phyloP scores from a whole-genome alignment of 2,888 invertebrate genomes.

The Hedychridium roseum region DNA sequence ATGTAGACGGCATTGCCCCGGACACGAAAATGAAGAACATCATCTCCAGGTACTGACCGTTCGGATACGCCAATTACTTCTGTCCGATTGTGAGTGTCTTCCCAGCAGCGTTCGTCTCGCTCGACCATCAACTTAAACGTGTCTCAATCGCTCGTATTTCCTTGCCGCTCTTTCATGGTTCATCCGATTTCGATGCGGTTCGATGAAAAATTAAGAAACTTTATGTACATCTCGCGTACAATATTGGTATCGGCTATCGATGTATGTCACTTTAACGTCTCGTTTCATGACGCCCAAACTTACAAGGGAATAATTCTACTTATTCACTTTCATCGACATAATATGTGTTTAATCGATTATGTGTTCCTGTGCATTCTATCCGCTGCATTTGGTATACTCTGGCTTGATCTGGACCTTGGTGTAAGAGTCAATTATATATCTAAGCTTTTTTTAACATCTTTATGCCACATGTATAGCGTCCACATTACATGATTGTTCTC shows the following conservation, averaged over 20 bases:
- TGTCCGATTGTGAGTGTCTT: conserved; percentile 51
- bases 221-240: no score
- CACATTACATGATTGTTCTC: background rate
- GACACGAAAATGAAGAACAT: conserved; percentile 83
- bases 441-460: conserved; percentile 59
- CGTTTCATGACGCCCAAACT: background rate
- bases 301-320: background rate
- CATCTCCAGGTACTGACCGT: conserved; percentile 72
- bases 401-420: conserved; percentile 64
- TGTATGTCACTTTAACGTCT: no score
- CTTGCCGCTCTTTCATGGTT: conserved; percentile 8
- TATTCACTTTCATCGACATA: conserved; percentile 34
- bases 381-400: conserved; percentile 64
- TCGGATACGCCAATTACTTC: conserved; percentile 26
- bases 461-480: conserved; percentile 35
- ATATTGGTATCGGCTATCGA: no score
- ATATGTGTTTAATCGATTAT: conserved; percentile 61
- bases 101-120: conserved; percentile 28
- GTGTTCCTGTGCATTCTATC: conserved; percentile 63
- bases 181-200: conserved; percentile 5
- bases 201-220: no score
- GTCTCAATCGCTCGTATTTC: conserved; percentile 23
- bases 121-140: conserved; percentile 27
- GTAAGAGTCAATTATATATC: conserved; percentile 63
- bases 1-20: conserved; percentile 66